Base-by-base conservation (phyloP, 1,140 invertebrate genomes). In the Chrysopa pallens region DNA sequence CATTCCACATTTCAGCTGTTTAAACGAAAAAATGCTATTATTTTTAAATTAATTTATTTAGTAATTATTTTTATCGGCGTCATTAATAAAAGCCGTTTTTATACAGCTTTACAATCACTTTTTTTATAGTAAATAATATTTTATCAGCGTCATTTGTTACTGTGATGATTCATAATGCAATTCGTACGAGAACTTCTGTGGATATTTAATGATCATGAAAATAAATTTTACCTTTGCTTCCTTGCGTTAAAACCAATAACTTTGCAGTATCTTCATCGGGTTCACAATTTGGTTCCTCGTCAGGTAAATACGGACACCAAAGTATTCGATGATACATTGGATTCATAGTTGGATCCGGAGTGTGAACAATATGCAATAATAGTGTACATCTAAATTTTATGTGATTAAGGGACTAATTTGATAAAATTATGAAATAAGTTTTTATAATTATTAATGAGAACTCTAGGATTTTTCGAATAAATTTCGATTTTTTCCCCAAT, bases 281-380 rank as follows among this genome's bases (percentile, higher is more conserved):
- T 37, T 75, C 69, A 35, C 53, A 52, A 42, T 74, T 61, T 28
- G 56, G 43, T 38, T 78, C 73, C 9, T 75, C 72, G 37, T 72
- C 73, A 0, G 84, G 81, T 44, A 94, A 80, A 64, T 81, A 95
- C 0, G 88, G 86, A 61, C 90, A 94, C 90, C 90, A 96, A 49
- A 92, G 84, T 4, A 87, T 70, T 42, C 80, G 64, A 52, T 79
- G 72, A 43, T 49, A 76, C 65, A 56, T 74, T 60, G 49, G 71
- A 56, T 15, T 55, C 50, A n/a, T 44, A 47, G n/a, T 60, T 15
- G 54, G 52, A n/a, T 57, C 48, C 31, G 58, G 59, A 7, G 65
- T 60, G 28, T 74, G 66, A 29, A 58, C 59, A 3, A 80, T 60
- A 52, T 79, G 69, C 6, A 65, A 53, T n/a, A 68, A 43, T 27